phyloP scores from a whole-genome alignment of 2,888 invertebrate genomes.

The Tenthredo scrophulariae region DNA sequence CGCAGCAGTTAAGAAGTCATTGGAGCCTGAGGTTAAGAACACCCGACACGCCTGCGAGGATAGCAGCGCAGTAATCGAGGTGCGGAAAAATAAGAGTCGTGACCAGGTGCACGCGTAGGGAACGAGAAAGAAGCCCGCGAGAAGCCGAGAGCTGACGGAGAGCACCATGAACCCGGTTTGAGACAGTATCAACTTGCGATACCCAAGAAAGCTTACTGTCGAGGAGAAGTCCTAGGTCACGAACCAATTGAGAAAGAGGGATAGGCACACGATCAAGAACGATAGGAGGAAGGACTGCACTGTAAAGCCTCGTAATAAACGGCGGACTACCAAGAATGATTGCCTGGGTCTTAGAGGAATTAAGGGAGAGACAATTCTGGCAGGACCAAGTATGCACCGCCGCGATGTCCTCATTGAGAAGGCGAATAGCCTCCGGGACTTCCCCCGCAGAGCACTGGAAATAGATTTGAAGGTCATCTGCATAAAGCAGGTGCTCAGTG shows the following conservation, averaged over 20 bases:
- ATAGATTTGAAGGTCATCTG: slow-evolving; percentile 27
- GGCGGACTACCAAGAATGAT: no score
- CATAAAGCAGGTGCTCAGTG: background rate
- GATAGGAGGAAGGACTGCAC: background rate
- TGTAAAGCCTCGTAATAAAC: no score
- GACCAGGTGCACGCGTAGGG: background rate
- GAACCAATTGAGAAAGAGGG: background rate
- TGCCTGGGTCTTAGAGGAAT: no score
- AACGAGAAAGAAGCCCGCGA: background rate
- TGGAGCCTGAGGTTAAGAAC: no score
- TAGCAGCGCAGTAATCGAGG: no score
- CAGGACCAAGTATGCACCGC: no score
- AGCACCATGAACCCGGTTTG: background rate
- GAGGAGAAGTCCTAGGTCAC: background rate
- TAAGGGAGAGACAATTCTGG: no score
- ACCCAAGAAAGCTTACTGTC: background rate
- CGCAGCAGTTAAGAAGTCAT: background rate
- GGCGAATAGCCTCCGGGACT: background rate
- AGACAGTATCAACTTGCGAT: background rate
- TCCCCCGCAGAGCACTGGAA: background rate
- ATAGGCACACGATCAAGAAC: background rate
- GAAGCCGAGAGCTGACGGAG: background rate
- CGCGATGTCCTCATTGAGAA: no score
- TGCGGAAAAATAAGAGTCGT: background rate
- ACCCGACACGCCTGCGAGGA: no score